Evolutionary conservation across 1,140 invertebrate species (phyloP).

Genomic region (Nebria ingens): DNA sequence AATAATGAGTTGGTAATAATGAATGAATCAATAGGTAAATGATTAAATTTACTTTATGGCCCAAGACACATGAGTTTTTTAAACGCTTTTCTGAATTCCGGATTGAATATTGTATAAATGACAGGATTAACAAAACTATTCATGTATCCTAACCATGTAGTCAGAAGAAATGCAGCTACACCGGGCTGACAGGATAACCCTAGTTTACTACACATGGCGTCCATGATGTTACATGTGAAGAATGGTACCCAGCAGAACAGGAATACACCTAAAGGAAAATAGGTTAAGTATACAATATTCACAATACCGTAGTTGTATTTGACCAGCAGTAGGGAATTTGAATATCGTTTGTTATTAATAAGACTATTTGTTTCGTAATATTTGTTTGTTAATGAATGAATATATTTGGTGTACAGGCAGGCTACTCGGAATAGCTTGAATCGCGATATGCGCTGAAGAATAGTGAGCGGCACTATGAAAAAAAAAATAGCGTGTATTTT

Average conservation of each 20-base stretch:
- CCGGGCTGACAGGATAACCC: slow-evolving; percentile 71
- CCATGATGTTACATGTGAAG: slow-evolving; percentile 95
- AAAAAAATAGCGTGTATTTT: too few relatives aligned
- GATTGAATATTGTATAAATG: slow-evolving; percentile 99
- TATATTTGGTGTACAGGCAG: too few relatives aligned
- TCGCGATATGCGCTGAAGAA: too few relatives aligned
- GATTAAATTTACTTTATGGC: too few relatives aligned
- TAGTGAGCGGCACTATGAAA: too few relatives aligned
- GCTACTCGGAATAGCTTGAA: too few relatives aligned
- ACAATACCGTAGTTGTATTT: background rate
- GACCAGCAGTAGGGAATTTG: background rate
- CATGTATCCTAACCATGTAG: slow-evolving; percentile 98
- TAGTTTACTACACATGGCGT: slow-evolving; percentile 86
- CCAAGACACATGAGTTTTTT: slow-evolving; percentile 78
- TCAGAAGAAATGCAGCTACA: slow-evolving; percentile 83
- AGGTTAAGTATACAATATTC: slow-evolving; percentile 12
- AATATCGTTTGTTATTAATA: too few relatives aligned
- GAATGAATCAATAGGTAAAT: too few relatives aligned
- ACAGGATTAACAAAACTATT: slow-evolving; percentile 97
- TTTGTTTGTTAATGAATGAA: too few relatives aligned
- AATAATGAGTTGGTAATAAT: too few relatives aligned
- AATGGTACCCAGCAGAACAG: slow-evolving; percentile 98
- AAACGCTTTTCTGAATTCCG: slow-evolving; percentile 98
- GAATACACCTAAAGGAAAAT: slow-evolving; percentile 62
- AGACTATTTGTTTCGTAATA: too few relatives aligned